Evolutionary conservation across 2,888 invertebrate species (phyloP), one percentile per base, ranked within the genome.

Genomic region (Heliconius ethilla): DNA sequence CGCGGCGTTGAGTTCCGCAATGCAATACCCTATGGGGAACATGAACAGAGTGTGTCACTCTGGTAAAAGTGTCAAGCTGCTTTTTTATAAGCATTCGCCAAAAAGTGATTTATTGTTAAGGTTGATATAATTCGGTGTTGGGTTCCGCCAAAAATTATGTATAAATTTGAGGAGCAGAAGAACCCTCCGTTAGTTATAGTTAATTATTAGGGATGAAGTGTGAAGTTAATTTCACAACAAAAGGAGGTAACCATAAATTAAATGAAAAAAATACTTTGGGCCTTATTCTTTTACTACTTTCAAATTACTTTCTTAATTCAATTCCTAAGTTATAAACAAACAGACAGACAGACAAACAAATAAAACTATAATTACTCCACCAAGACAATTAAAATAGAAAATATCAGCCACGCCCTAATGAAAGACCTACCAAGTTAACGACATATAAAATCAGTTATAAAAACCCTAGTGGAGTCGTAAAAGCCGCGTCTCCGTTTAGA

Each of bases 381-480:
- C 37, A 18, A 25, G 18, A 74, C 27, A 63, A 27, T 22, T 13
- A 27, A 27, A 45, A 73, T 33, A 59, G n/a, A 55, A 6, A 55
- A 63, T 7, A 63, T 25, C 15, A n/a, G 37, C 33, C n/a, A 37
- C 63, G 63, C 45, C 63, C 6, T 37, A 63, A 74, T 40, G 40
- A 65, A 62, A 63, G 63, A 22, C 40, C 45, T 45, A 11, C 91
- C 91, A 93, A 92, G 82, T 93, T 93, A 90, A 93, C 89, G 91
- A 91, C 85, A 89, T 91, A 93, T 93, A 92, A 92, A 93, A 93
- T 92, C 92, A 91, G 92, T 92, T 92, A 92, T 93, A 93, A 93
- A 72, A 93, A 92, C 89, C 89, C 87, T 90, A 90, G 91, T 51
- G 89, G 87, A 89, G 89, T 86, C 89, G 90, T 92, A 93, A 92